phyloP scores from a whole-genome alignment of 2,888 invertebrate species.

The Hyposoter didymator region DNA sequence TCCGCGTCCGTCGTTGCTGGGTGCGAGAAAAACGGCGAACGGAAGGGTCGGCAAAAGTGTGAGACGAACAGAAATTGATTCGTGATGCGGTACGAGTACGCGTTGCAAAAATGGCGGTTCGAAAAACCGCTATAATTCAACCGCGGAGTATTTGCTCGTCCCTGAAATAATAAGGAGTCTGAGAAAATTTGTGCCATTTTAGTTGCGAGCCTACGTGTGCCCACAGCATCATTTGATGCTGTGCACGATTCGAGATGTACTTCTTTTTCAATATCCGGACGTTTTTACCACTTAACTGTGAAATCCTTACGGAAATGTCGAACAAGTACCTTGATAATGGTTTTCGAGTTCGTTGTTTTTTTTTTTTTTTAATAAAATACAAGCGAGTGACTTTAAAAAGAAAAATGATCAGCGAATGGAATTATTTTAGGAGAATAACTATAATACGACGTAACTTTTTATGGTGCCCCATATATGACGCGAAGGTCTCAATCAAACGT shows the following conservation, averaged over 20 bases:
- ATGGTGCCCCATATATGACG: conserved; percentile 10
- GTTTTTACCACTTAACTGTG: no score
- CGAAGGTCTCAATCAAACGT: conserved; percentile 51
- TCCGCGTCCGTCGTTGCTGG: no score
- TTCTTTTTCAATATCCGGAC: background rate
- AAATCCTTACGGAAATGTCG: no score
- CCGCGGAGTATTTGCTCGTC: conserved; percentile 46
- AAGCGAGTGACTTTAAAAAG: no score
- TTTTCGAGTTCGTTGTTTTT: no score
- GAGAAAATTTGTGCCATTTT: conserved; percentile 47
- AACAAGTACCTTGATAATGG: no score
- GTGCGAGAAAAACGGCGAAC: conserved; percentile 21
- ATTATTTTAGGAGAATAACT: background rate
- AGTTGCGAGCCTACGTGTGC: background rate
- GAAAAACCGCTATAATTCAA: conserved; percentile 49
- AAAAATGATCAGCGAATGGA: background rate
- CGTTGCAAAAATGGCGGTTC: conserved; percentile 24
- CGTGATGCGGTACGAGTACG: conserved; percentile 35
- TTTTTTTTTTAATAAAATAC: no score
- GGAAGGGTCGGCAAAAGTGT: conserved; percentile 14
- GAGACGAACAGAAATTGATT: conserved; percentile 35
- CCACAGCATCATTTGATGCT: background rate
- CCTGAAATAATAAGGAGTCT: conserved; percentile 26
- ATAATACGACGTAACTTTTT: background rate
- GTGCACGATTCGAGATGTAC: background rate